Evolutionary conservation across 2,113 vertebrate genomes (phyloP), one percentile per base, ranked within the genome.

Genomic region (Semicossyphus pulcher): DNA sequence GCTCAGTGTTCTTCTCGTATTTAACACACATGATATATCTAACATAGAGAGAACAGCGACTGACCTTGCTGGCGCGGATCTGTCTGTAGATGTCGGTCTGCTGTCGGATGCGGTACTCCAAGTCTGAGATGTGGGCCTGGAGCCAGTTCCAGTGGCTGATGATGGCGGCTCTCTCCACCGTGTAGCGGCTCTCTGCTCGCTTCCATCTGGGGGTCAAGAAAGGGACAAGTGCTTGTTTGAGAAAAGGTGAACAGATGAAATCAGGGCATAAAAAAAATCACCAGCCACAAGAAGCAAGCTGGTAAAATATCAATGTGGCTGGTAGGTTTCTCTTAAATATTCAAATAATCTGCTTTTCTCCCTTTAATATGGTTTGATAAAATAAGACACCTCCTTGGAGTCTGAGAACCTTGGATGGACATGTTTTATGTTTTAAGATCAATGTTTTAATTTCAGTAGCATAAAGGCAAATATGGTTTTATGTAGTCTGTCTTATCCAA

Each of bases 81-180:
- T 99, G 98, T 69, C 95, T 94, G 94, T 97, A 99, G 84, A 99
- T 98, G 92, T 99, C 98, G 0, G 96, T 97, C 71, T 99, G 97
- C 91, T 99, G 98, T 20, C 97, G 95, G 91, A 99, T 99, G 62
- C 97, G 96, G 87, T 99, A 99, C 84, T 99, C 97, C 94, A 99
- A 92, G 93, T 99, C 98, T 0, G 98, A 99, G 86, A 99, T 97
- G 72, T 99, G 97, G 49, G 98, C 98, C 84, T 99, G 97, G 48
- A 99, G 96, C 98, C 98, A 99, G 86, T 98, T 99, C 98, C 98
- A 99, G 93, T 97, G 97, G 88, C 98, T 99, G 92, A 99, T 96
- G 91, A 99, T 97, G 48, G 96, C 94, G 7, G 98, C 97, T 49
- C 98, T 93, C 84, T 99, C 98, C 80, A 95, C 91, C 34, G 97